Evolutionary conservation across 2,113 vertebrate species (phyloP).

Genomic region (Gnathonemus longibarbis): DNA sequence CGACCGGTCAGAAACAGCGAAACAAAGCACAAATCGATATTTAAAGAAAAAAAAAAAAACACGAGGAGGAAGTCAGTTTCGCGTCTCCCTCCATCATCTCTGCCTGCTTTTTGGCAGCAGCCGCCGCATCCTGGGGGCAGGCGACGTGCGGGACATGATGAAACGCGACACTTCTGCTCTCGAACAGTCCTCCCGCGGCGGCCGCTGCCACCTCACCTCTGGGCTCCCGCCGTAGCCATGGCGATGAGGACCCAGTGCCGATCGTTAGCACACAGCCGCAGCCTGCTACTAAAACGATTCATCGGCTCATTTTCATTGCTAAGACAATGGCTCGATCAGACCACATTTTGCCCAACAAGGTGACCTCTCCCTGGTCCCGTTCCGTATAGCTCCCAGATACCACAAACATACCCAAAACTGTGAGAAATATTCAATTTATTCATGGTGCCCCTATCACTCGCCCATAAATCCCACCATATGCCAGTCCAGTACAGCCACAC

Average conservation of each 20-base stretch:
- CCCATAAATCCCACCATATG: neutral
- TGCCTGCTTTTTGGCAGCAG: neutral
- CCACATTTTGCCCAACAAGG: neutral
- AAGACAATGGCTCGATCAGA: neutral
- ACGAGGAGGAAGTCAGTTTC: neutral
- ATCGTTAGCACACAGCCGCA: neutral
- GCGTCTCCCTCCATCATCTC: neutral
- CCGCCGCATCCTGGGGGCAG: neutral
- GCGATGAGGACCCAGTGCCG: neutral
- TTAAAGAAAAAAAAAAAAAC: neutral
- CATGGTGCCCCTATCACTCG: no score
- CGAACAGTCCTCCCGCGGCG: neutral
- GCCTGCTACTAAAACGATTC: neutral
- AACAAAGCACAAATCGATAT: neutral
- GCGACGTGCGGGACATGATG: neutral
- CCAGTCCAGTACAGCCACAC: neutral
- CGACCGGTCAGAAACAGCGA: neutral
- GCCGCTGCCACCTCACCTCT: constrained; percentile 7
- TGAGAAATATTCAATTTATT: neutral
- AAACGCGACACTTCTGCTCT: neutral
- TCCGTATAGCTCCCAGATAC: no score
- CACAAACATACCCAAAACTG: neutral
- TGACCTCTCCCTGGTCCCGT: neutral
- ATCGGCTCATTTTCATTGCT: neutral
- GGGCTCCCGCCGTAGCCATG: constrained; percentile 11